These are phyloP conservation scores for Pagetopsis macropterus DNA, from an alignment of 2,797 vertebrate species.

Conservation along the genomic window DNA sequence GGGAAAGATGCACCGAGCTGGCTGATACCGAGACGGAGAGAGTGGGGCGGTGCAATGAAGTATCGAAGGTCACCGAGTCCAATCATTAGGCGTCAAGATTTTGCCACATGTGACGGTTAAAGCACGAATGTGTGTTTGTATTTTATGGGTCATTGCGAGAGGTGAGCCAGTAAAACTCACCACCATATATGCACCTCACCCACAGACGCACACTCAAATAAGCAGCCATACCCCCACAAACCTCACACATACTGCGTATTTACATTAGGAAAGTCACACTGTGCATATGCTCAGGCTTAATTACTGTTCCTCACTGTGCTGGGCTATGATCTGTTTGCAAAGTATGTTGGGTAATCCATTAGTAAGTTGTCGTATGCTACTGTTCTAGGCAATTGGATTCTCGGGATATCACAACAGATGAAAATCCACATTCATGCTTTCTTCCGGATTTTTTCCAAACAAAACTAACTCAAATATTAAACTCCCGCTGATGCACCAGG, in stretches of 20 bases:
- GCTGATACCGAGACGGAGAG: conserved; percentile 17
- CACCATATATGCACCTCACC: conserved; percentile 19
- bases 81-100: conserved; percentile 11
- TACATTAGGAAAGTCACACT: conserved; percentile 20
- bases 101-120: background rate
- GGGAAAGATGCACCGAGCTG: conserved; percentile 48
- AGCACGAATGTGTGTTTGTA: conserved; percentile 24
- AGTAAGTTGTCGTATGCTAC: background rate
- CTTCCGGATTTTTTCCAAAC: too few species aligned
- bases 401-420: too few species aligned
- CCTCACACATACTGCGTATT: conserved; percentile 31
- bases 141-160: conserved; percentile 36
- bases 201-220: conserved; percentile 9
- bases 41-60: conserved; percentile 30
- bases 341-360: conserved; percentile 32
- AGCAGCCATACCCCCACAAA: conserved; percentile 30
- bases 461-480: too few species aligned
- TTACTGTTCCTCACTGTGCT: conserved; percentile 35
- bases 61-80: conserved; percentile 36
- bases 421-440: too few species aligned
- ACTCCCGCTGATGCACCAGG: too few species aligned
- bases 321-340: background rate
- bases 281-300: conserved; percentile 30
- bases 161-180: conserved; percentile 2
- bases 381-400: background rate